Conservation (phyloP, 2,797 vertebrate genomes). For the Enteromius anoplus region DNA sequence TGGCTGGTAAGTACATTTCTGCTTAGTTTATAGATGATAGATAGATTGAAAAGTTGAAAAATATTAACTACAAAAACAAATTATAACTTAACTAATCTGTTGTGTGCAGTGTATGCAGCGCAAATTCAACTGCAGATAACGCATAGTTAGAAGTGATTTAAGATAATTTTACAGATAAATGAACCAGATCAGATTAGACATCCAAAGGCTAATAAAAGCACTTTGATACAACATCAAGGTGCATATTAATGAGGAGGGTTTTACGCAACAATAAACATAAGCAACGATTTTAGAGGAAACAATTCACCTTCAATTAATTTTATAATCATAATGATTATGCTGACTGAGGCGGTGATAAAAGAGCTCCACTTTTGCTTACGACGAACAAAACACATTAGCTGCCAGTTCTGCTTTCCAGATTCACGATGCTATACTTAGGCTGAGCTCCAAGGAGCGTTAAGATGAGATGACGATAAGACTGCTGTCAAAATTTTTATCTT, state of each 20-base stretch:
- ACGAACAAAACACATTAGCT: constrained; percentile 31
- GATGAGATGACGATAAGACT: constrained; percentile 44
- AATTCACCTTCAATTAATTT: constrained; percentile 35
- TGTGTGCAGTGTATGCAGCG: not conserved
- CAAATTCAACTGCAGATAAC: not conserved
- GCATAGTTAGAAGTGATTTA: constrained; percentile 17
- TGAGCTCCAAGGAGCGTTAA: constrained; percentile 38
- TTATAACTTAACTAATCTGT: not conserved
- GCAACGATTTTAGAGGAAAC: constrained; percentile 25
- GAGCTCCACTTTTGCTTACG: constrained; percentile 15
- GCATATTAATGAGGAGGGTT: constrained; percentile 29
- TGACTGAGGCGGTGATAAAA: constrained; percentile 20
- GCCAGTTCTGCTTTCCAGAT: constrained; percentile 22
- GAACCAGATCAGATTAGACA: constrained; percentile 39
- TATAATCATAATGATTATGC: constrained; percentile 30
- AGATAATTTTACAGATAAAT: constrained; percentile 36
- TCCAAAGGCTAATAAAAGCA: constrained; percentile 30
- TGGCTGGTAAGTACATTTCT: not conserved
- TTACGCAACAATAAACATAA: constrained; percentile 32
- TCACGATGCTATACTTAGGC: constrained; percentile 29
- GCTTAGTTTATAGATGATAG: not conserved
- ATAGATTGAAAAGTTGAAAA: not conserved
- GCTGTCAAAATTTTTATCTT: constrained; percentile 29
- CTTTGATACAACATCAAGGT: constrained; percentile 5
- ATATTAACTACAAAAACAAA: not conserved